phyloP scores from a whole-genome alignment of 1,140 invertebrate genomes.

The Ericerus pela region DNA sequence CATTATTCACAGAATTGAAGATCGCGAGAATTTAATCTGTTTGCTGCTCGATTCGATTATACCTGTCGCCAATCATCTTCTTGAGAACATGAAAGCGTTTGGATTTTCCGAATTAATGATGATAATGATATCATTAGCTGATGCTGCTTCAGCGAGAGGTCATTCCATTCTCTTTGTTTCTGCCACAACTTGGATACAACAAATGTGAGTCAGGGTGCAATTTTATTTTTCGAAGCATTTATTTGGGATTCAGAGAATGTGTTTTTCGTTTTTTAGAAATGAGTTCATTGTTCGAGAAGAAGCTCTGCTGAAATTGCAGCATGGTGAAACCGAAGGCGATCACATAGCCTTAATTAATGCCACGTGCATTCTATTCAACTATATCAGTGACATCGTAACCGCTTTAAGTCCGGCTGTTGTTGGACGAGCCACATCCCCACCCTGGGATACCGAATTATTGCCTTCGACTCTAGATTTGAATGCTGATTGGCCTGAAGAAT shows the following conservation, averaged over 20 bases:
- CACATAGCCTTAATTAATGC: constrained; percentile 1
- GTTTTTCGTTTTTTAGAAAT: background rate
- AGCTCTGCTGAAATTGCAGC: background rate
- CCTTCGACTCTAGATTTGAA: constrained; percentile 52
- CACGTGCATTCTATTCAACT: constrained; percentile 55
- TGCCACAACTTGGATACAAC: constrained; percentile 57
- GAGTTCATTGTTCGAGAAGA: background rate
- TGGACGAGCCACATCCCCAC: constrained; percentile 46
- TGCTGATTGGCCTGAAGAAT: constrained; percentile 68
- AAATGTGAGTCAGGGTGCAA: constrained; percentile 20
- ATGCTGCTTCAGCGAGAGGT: constrained; percentile 57
- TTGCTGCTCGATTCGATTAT: constrained; percentile 61
- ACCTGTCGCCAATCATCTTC: constrained; percentile 52
- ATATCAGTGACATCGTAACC: constrained; percentile 42
- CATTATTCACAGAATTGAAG: background rate
- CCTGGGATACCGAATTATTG: constrained; percentile 61
- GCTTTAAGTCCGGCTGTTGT: constrained; percentile 25
- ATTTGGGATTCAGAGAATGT: too few species aligned
- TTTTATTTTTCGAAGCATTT: too few species aligned
- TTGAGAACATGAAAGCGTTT: constrained; percentile 47
- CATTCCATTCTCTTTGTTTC: constrained; percentile 66
- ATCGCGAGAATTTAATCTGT: constrained; percentile 42
- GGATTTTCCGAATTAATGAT: constrained; percentile 69
- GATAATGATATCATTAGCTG: constrained; percentile 67
- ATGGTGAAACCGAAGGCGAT: constrained; percentile 5